phyloP scores from a whole-genome alignment of 2,113 vertebrate genomes.

The Paralichthys olivaceus region DNA sequence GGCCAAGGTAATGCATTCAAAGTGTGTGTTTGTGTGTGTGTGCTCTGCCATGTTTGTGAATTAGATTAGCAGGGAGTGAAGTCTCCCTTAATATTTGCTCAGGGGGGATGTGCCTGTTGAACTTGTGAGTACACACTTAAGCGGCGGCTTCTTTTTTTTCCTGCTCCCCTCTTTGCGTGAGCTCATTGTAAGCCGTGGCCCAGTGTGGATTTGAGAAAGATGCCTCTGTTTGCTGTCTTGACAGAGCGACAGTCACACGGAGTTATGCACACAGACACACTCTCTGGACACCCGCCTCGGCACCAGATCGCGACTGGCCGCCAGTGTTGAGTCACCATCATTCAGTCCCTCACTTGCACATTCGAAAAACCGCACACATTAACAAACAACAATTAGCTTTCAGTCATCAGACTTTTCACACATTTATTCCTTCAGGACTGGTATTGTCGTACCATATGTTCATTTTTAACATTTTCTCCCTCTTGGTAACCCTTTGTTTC shows the following conservation, averaged over 20 bases:
- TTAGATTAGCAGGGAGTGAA: constrained; percentile 70
- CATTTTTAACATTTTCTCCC: constrained; percentile 17
- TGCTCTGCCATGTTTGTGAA: constrained; percentile 58
- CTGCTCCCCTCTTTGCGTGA: constrained; percentile 59
- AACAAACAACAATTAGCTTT: constrained; percentile 72
- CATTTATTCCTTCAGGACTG: constrained; percentile 32
- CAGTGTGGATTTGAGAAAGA: constrained; percentile 72
- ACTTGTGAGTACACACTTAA: constrained; percentile 68
- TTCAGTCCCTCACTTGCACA: constrained; percentile 63
- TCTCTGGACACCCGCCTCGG: constrained; percentile 70
- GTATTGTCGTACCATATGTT: constrained; percentile 14
- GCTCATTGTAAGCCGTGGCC: constrained; percentile 70
- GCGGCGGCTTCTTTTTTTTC: constrained; percentile 34
- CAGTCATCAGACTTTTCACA: constrained; percentile 29
- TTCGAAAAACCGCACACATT: constrained; percentile 65
- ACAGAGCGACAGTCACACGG: constrained; percentile 69
- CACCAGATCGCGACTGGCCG: constrained; percentile 76
- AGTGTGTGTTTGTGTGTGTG: constrained; percentile 40
- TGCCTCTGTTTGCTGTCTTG: constrained; percentile 75
- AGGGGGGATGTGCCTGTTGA: constrained; percentile 63
- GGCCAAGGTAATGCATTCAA: constrained; percentile 46
- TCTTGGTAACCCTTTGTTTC: constrained; percentile 26
- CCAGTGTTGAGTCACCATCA: constrained; percentile 73
- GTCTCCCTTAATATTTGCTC: constrained; percentile 71
- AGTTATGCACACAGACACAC: constrained; percentile 51